Conservation (phyloP, 2,797 vertebrate genomes). For the Cyclopterus lumpus region DNA sequence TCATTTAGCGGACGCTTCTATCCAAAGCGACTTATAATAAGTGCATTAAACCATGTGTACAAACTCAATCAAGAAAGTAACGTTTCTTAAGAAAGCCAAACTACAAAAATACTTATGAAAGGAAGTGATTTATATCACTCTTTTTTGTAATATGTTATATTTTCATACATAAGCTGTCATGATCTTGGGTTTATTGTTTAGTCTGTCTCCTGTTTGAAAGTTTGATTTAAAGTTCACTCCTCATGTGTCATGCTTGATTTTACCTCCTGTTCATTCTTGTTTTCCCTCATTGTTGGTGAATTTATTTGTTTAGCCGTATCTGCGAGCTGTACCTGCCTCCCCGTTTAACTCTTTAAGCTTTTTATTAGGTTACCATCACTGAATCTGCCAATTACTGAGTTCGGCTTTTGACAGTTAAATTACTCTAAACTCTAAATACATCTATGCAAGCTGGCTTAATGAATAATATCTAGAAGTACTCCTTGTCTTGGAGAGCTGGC, state of each 20-base stretch:
- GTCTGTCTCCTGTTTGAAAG: neutral
- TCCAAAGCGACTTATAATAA: too few relatives aligned
- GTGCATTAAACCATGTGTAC: too few relatives aligned
- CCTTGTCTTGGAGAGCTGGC: slow-evolving; percentile 19
- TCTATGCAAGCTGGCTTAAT: slow-evolving; percentile 8
- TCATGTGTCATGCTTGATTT: too few relatives aligned
- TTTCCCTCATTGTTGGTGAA: neutral
- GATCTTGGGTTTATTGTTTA: neutral
- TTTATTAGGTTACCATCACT: neutral
- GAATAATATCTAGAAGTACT: slow-evolving; percentile 7
- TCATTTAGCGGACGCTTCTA: too few relatives aligned
- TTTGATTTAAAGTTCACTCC: too few relatives aligned
- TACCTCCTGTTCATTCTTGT: neutral
- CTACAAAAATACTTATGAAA: neutral
- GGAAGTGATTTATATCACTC: neutral
- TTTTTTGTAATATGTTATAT: neutral
- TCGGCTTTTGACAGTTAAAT: neutral
- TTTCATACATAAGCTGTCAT: neutral
- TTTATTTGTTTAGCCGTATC: neutral
- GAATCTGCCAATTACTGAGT: neutral
- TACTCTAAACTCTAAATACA: neutral
- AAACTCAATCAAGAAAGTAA: too few relatives aligned
- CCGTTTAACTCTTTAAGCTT: neutral
- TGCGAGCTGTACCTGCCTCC: neutral
- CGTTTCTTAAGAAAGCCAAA: too few relatives aligned